Percentiles rank a stretch among this genome's conserved stretches.
Conservation (phyloP, 2,797 vertebrate genomes). For the Poeciliopsis paucimaculata region DNA sequence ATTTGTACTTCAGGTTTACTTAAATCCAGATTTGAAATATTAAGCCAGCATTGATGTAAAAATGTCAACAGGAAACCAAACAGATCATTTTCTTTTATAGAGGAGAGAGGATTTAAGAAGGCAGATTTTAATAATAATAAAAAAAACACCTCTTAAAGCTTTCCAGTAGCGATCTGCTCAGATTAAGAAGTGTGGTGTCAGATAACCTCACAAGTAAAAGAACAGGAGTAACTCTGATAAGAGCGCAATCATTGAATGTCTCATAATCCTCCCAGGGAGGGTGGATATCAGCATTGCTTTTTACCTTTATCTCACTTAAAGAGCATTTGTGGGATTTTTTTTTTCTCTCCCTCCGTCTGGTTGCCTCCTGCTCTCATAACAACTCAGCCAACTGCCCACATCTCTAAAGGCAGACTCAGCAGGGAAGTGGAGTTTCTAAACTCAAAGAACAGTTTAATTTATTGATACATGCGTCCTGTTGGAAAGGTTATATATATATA, state of each 20-base stretch:
- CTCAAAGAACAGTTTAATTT: slow-evolving; percentile 37
- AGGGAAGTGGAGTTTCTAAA: slow-evolving; percentile 38
- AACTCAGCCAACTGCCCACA: slow-evolving; percentile 34
- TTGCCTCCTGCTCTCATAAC: slow-evolving; percentile 33
- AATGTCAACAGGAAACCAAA: slow-evolving; percentile 41
- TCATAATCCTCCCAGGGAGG: slow-evolving; percentile 48
- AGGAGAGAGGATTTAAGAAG: slow-evolving; percentile 24
- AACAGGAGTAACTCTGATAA: slow-evolving; percentile 48
- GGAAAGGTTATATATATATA: background rate
- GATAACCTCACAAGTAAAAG: slow-evolving; percentile 54
- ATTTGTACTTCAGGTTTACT: background rate
- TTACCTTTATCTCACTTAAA: slow-evolving; percentile 43
- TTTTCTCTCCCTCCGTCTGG: slow-evolving; percentile 20
- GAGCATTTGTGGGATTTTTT: slow-evolving; percentile 37
- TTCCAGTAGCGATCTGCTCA: slow-evolving; percentile 36
- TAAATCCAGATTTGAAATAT: slow-evolving; percentile 31
- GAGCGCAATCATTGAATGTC: slow-evolving; percentile 40
- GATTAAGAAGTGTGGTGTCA: slow-evolving; percentile 51
- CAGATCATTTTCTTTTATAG: slow-evolving; percentile 26
- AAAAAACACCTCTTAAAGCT: slow-evolving; percentile 19
- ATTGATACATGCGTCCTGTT: slow-evolving; percentile 22
- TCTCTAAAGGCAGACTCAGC: slow-evolving; percentile 38
- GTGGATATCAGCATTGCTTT: slow-evolving; percentile 38
- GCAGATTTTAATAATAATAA: slow-evolving; percentile 31
- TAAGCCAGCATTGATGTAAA: slow-evolving; percentile 26